Evolutionary conservation across 2,888 invertebrate species (phyloP), one percentile per base, ranked within the genome.

Genomic region (Pemphredon lugubris): DNA sequence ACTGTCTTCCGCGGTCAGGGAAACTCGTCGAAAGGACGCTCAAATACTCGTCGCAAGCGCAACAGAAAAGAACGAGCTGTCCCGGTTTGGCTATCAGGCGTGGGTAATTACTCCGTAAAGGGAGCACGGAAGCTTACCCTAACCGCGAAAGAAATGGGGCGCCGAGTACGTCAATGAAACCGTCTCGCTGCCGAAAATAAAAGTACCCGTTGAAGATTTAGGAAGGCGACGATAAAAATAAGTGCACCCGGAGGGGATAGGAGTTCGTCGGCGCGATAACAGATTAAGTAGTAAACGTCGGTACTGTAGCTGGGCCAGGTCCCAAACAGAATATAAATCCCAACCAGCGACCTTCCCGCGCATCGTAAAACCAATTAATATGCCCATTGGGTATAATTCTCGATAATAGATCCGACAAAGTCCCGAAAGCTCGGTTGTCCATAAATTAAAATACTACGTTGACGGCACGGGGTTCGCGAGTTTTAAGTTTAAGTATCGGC

Each of bases 211-310:
- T 54, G 68, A 58, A 51, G 59, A 64, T 73, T 48, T 59, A 51
- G 73, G 50, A 53, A 60, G 70, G 42, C 50, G 26, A 51, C 75
- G 73, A 75, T 78, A 75, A 81, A 79, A 78, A 79, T 81, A 79
- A 76, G 64, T 59, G 61, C 51, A 47, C 51, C 79, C 57, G 45
- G 18, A 64, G 73, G 73, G 60, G 32, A 44, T 26, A 53, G n/a
- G 42, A 48, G 40, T 64, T 70, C 67, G 54, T 66, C 30, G 6
- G 42, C 39, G 34, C 60, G 77, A 74, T 68, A 75, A 77, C 75
- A 53, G 78, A 77, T 77, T 68, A 60, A 77, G 45, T 57, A 45
- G 45, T 48, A 48, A 76, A 32, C 18, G 61, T 40, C n/a, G 37
- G 1, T 9, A 45, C 42, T 18, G n/a, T 5, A 39, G 5, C 30